Evolutionary conservation across 2,113 vertebrate species (phyloP), one percentile per base, ranked within the genome.

Genomic region (Silurus asotus): DNA sequence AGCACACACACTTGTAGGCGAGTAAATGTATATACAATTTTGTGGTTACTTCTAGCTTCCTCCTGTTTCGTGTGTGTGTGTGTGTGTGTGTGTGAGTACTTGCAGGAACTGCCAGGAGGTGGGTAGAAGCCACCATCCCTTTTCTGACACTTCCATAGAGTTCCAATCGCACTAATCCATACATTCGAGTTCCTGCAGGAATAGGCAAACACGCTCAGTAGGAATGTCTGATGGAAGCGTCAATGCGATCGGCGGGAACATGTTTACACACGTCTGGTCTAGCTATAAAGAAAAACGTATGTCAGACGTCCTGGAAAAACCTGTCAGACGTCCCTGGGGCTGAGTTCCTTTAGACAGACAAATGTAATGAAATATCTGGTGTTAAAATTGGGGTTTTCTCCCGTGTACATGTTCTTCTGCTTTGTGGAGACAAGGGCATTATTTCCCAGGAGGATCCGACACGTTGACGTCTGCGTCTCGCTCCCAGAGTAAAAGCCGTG

Each of bases 161-260:
- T 37, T 95, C 95, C 93, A 91, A 87, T 90, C 90, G 84, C 89
- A 86, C 58, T 95, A 95, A 96, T 95, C 94, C 93, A 92, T 83
- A 87, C 23, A 14, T 19, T 53, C 20, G 69, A 37, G 64, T 79
- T 56, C 53, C 69, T 19, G 25, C 59, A 81, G 15, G 25, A 64
- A 76, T 11, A 74, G 53, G 65, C 14, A 14, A 13, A 49, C 23
- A 56, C 82, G 65, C 85, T 70, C 58, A 0, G 9, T 51, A 83
- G 48, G 62, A 83, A 83, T 49, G 56, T 14, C 49, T 59, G 76
- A 86, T 45, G 20, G 48, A 85, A 84, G 64, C 69, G 75, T 81
- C 0, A 48, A 56, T 55, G 64, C 7, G 37, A 20, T 59, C 76
- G 28, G 3, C 15, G 6, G 20, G 25, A 79, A 8, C 25, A 59